These are phyloP conservation scores for Drosophila pseudoobscura DNA, from an alignment of 1,140 invertebrate species.

Conservation along the genomic window DNA sequence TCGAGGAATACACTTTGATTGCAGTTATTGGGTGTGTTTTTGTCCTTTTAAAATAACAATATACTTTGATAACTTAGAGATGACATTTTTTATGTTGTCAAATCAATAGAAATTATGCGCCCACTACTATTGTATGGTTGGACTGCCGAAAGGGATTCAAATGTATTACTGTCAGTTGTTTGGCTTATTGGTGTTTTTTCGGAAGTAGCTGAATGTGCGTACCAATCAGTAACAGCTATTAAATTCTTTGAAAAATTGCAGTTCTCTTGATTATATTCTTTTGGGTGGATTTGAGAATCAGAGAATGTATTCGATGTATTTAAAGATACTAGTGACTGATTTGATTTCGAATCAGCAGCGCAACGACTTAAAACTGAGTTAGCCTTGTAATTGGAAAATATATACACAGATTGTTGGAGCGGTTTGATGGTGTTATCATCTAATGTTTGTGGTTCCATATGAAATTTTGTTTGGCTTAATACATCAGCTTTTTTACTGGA, in stretches of 20 bases:
- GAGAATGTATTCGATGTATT: slow-evolving; percentile 47
- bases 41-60: slow-evolving; percentile 73
- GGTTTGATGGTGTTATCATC: slow-evolving; percentile 61
- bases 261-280: slow-evolving; percentile 75
- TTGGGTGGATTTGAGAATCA: slow-evolving; percentile 42
- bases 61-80: slow-evolving; percentile 25
- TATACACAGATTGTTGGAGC: slow-evolving; percentile 74
- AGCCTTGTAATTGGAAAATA: slow-evolving; percentile 79
- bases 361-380: slow-evolving; percentile 63
- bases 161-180: slow-evolving; percentile 40
- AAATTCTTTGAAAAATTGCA: slow-evolving; percentile 66
- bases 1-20: slow-evolving; percentile 4
- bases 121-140: slow-evolving; percentile 55
- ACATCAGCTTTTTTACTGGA: slow-evolving; percentile 18
- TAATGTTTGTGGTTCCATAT: slow-evolving; percentile 25
- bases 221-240: slow-evolving; percentile 57
- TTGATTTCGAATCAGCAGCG: slow-evolving; percentile 49
- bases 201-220: slow-evolving; percentile 45
- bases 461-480: slow-evolving; percentile 17
- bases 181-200: slow-evolving; percentile 49
- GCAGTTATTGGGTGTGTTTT: background rate
- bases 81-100: slow-evolving; percentile 68
- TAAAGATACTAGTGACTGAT: slow-evolving; percentile 40
- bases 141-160: slow-evolving; percentile 51
- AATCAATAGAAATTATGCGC: slow-evolving; percentile 79